Percentiles rank a stretch among this genome's conserved stretches.
Evolutionary conservation across 2,113 vertebrate genomes (phyloP).

Genomic region (Periophthalmodon schlosseri): DNA sequence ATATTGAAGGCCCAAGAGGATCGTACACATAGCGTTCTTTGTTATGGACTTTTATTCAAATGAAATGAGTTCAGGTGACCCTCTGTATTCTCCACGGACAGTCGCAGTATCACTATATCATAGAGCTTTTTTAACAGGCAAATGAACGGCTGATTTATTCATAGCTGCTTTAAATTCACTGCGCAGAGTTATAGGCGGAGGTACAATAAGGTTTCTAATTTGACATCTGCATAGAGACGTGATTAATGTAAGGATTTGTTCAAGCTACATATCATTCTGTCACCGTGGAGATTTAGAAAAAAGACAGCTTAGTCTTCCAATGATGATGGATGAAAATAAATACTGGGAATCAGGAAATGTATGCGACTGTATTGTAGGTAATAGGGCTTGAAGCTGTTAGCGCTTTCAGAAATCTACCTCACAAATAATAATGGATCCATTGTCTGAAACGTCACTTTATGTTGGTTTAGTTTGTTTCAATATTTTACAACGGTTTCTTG

Average conservation of each 20-base stretch:
- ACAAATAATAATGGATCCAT: too few species aligned
- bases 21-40: constrained; percentile 1
- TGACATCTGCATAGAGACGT: constrained; percentile 1
- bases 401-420: too few species aligned
- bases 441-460: too few species aligned
- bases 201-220: constrained; percentile 9
- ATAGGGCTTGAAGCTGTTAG: background rate
- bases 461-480: too few species aligned
- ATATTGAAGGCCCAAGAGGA: background rate
- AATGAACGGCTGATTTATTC: constrained; percentile 12
- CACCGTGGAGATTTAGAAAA: background rate
- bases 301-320: background rate
- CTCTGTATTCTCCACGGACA: constrained; percentile 7
- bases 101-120: constrained; percentile 4
- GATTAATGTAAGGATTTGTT: constrained; percentile 7
- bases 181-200: background rate
- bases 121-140: background rate
- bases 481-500: background rate
- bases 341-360: background rate
- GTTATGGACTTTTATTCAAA: constrained; percentile 11
- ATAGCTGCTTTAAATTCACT: constrained; percentile 7
- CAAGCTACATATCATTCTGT: background rate
- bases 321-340: constrained; percentile 2
- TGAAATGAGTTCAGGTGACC: constrained; percentile 13
- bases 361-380: background rate